These are phyloP conservation scores for Enteromius paludinosus DNA, from an alignment of 2,797 vertebrate species.

Conservation along the genomic window DNA sequence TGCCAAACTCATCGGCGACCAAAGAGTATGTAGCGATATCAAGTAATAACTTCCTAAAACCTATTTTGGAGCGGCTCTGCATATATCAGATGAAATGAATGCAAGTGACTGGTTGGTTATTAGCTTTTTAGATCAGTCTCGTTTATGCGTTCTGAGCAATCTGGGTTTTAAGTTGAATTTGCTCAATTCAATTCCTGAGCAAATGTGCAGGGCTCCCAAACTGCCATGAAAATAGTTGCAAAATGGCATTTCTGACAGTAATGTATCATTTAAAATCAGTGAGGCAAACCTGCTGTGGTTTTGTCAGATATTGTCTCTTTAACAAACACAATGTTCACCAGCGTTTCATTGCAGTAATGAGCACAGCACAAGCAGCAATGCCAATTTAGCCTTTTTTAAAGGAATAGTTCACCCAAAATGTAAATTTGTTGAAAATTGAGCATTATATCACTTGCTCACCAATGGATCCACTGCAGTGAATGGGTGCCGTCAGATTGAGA, in stretches of 20 bases:
- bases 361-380: background rate
- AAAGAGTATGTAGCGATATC: slow-evolving; percentile 76
- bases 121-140: background rate
- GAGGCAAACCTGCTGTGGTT: background rate
- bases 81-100: background rate
- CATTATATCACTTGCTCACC: background rate
- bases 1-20: slow-evolving; percentile 86
- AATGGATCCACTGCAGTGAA: background rate
- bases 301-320: background rate
- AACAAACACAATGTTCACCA: background rate
- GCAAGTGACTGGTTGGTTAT: background rate
- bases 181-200: background rate
- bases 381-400: background rate
- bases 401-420: background rate
- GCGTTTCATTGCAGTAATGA: background rate
- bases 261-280: background rate
- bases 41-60: background rate
- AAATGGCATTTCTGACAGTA: background rate
- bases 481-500: background rate
- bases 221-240: background rate
- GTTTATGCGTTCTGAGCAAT: background rate
- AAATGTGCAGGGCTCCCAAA: background rate
- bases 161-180: background rate
- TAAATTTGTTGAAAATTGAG: background rate
- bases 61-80: background rate